Base-by-base conservation (phyloP, 1,140 invertebrate species). In the Helicoverpa zea region DNA sequence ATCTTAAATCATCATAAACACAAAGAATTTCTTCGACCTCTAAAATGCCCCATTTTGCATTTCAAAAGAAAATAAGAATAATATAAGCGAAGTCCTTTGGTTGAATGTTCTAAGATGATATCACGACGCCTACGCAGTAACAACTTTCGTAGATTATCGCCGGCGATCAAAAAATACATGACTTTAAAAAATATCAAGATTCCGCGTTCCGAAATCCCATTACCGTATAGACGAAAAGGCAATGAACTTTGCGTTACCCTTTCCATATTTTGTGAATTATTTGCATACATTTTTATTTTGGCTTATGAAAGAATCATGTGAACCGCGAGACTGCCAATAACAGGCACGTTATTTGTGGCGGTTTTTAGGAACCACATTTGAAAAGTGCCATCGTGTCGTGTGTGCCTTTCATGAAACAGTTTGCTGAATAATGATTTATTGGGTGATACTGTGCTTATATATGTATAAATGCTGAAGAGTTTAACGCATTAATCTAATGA, bases 161-260 rank as follows among this genome's bases (percentile, higher is more conserved):
- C n/a, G 30, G 61, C n/a, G 43, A 47, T 64, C 61, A 43, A 7
- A 14, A 64, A 64, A 64, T 64, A 64, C 43, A 64, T 16, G 61
- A n/a, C 61, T 64, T 64, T 43, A n/a, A 14, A 64, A 43, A 64
- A 43, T 47, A 64, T 64, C 61, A 64, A 64, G 61, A 64, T 64
- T 64, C 61, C 30, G 14, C 30, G 30, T 64, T 43, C 61, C 61
- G 16, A n/a, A 16, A 64, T 64, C 35, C 43, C 61, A 16, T 43
- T 64, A 16, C 30, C 7, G 61, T 64, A 64, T 43, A 47, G 61
- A n/a, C 61, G 30, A 64, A 64, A 64, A 35, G 61, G 30, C 61
- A 64, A 64, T 7, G 30, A 64, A 64, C 59, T 63, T 3, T 14
- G 30, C 29, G 30, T 35, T 43, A 35, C 61, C 61, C 61, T 64